Conservation (phyloP, 2,113 vertebrate species). For the Ursus arctos region DNA sequence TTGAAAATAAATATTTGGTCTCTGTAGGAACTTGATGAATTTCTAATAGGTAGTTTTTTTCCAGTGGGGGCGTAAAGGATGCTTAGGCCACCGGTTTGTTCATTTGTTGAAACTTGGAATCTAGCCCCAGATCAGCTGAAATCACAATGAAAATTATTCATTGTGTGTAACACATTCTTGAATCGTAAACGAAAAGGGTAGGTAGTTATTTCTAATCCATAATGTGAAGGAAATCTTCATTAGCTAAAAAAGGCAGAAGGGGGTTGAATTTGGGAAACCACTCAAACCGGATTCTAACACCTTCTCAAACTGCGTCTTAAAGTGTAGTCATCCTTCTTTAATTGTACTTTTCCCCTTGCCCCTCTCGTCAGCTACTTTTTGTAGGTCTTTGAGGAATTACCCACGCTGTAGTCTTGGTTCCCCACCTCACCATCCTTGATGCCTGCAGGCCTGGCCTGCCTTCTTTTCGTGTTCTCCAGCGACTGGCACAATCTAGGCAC, state of each 20-base stretch:
- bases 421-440: neutral
- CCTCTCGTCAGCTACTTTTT: neutral
- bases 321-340: neutral
- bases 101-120: slow-evolving; percentile 18
- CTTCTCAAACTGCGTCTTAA: neutral
- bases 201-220: slow-evolving; percentile 4
- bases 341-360: neutral
- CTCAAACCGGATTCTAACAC: neutral
- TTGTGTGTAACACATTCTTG: neutral
- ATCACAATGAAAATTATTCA: slow-evolving; percentile 6
- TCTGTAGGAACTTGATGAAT: neutral
- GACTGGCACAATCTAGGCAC: fast-evolving
- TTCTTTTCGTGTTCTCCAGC: neutral
- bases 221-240: neutral
- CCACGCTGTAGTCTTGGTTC: neutral
- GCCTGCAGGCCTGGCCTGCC: neutral
- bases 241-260: slow-evolving; percentile 14
- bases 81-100: neutral
- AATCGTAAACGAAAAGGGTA: neutral
- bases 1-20: neutral
- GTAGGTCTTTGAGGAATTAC: neutral
- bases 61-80: neutral
- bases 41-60: neutral
- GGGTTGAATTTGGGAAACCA: neutral
- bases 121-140: neutral